phyloP scores from a whole-genome alignment of 2,888 invertebrate genomes.

The Sussaba pulchella region DNA sequence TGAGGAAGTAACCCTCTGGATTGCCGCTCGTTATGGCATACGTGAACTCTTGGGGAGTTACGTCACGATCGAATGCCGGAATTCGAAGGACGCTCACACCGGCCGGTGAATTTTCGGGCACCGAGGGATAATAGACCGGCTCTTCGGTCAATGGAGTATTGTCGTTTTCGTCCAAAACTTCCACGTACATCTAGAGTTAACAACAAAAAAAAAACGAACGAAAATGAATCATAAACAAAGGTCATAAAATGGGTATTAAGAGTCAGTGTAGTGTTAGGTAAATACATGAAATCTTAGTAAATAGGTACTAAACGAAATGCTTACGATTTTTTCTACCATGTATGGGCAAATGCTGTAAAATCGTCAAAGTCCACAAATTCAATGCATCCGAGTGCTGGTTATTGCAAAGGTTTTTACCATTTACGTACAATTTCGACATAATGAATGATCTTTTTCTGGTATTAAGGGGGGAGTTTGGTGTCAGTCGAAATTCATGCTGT shows the following conservation, averaged over 20 bases:
- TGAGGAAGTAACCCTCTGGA: constrained; percentile 95
- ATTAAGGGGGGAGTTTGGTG: too few species aligned
- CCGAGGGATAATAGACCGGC: constrained; percentile 93
- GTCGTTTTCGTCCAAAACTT: constrained; percentile 97
- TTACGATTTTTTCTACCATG: too few species aligned
- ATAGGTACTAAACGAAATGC: too few species aligned
- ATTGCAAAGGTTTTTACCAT: too few species aligned
- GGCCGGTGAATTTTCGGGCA: constrained; percentile 92
- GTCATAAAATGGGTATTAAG: constrained; percentile 19
- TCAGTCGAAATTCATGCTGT: too few species aligned
- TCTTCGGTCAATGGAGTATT: constrained; percentile 95
- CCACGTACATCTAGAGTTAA: constrained; percentile 89
- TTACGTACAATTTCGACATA: too few species aligned
- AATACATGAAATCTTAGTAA: not conserved
- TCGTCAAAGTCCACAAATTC: too few species aligned
- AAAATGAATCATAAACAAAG: constrained; percentile 52
- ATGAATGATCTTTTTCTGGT: too few species aligned
- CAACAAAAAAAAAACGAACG: constrained; percentile 25
- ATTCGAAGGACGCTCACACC: constrained; percentile 91
- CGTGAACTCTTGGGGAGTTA: constrained; percentile 87
- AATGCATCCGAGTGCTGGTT: too few species aligned
- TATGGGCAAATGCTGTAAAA: too few species aligned
- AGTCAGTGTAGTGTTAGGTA: not conserved
- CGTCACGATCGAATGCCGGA: constrained; percentile 92
- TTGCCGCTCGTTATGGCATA: constrained; percentile 96